These are phyloP conservation scores for Botia kubotai DNA, from an alignment of 2,797 vertebrate species.

Conservation along the genomic window DNA sequence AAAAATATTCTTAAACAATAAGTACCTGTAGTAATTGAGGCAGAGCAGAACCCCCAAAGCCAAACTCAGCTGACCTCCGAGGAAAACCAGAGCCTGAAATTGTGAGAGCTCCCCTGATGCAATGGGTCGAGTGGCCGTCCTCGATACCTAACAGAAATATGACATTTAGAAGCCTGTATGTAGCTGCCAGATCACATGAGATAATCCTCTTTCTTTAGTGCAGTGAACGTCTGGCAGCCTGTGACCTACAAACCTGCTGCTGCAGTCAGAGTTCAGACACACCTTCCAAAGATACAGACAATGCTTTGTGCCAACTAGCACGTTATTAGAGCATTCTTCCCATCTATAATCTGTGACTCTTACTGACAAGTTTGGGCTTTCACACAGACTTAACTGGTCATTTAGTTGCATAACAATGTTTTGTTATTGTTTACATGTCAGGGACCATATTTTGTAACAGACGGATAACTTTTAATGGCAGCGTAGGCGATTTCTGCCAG, in stretches of 20 bases:
- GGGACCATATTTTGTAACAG: no score
- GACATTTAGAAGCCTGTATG: not conserved
- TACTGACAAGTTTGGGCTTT: no score
- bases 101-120: conserved; percentile 88
- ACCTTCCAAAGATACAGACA: no score
- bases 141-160: conserved; percentile 79
- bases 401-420: no score
- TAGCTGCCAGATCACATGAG: no score
- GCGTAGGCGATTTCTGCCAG: no score
- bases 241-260: not conserved
- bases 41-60: conserved; percentile 88
- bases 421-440: no score
- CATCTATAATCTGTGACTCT: no score
- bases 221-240: not conserved
- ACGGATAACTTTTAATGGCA: no score
- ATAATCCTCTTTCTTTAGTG: not conserved
- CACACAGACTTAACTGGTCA: no score
- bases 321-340: not conserved
- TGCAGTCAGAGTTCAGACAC: no score
- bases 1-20: not conserved
- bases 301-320: no score
- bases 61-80: conserved; percentile 91
- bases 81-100: conserved; percentile 86
- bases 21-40: conserved; percentile 93
- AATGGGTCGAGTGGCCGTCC: conserved; percentile 90